These are phyloP conservation scores for Priapulus caudatus DNA, from an alignment of 2,888 invertebrate genomes.

Conservation along the genomic window DNA sequence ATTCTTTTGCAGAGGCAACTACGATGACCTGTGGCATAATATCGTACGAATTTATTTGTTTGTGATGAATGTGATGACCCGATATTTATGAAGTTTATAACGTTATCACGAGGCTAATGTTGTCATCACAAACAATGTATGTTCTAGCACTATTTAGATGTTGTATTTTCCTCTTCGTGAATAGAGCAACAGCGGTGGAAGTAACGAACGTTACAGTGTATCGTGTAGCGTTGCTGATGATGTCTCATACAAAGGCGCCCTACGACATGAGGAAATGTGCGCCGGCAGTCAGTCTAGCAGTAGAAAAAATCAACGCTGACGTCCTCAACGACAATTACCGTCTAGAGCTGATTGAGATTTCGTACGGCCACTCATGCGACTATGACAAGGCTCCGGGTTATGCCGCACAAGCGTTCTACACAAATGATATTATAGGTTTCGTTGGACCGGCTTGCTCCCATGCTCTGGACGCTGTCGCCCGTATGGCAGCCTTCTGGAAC, in stretches of 20 bases:
- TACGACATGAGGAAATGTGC: constrained; percentile 23
- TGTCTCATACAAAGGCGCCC: constrained; percentile 19
- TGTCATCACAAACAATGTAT: no score
- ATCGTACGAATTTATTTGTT: no score
- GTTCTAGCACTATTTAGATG: no score
- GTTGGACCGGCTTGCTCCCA: constrained; percentile 10
- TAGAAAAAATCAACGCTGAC: constrained; percentile 22
- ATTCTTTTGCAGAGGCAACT: no score
- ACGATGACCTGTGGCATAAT: no score
- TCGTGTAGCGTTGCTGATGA: no score
- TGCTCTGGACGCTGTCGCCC: constrained; percentile 11
- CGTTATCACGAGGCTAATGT: no score
- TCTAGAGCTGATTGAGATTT: constrained; percentile 16
- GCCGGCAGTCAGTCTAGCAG: constrained; percentile 24
- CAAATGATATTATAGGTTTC: constrained; percentile 12
- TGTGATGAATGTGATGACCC: no score
- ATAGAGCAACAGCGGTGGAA: no score
- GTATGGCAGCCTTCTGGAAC: background rate
- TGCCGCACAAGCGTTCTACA: constrained; percentile 5
- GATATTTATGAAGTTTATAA: no score
- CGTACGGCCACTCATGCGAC: constrained; percentile 21
- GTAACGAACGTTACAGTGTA: no score
- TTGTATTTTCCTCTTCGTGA: no score
- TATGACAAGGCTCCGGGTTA: constrained; percentile 22
- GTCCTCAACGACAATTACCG: constrained; percentile 21